phyloP scores from a whole-genome alignment of 2,888 invertebrate species.

The Deilephila elpenor region DNA sequence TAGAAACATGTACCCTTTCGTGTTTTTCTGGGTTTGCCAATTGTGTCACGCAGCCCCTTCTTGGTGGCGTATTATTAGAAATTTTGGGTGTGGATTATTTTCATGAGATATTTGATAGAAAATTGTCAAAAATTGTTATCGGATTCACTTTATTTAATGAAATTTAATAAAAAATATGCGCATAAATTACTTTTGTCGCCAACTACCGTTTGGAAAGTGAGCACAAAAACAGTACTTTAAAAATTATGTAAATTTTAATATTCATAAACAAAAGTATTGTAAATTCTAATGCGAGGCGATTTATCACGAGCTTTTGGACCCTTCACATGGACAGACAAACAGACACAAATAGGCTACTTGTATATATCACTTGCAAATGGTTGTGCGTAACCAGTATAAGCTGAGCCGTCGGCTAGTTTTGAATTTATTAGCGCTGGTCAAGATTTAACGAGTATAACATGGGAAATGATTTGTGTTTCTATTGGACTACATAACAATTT shows the following conservation, averaged over 20 bases:
- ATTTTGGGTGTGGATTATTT: not conserved
- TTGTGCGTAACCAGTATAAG: constrained; percentile 37
- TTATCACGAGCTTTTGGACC: constrained; percentile 24
- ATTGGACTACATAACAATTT: too few species aligned
- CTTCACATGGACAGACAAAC: constrained; percentile 49
- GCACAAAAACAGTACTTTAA: not conserved
- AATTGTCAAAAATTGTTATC: too few species aligned
- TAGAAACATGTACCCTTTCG: constrained; percentile 51
- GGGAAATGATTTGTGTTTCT: not conserved
- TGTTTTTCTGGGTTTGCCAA: constrained; percentile 49
- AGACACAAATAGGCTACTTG: constrained; percentile 70
- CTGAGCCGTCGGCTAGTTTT: constrained; percentile 35
- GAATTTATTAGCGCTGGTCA: not conserved
- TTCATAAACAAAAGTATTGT: constrained; percentile 2
- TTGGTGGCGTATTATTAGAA: constrained; percentile 38
- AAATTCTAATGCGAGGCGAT: constrained; percentile 19
- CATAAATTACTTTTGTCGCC: not conserved
- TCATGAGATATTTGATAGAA: not conserved
- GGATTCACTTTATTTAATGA: not conserved
- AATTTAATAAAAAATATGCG: constrained; percentile 7
- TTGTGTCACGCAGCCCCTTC: constrained; percentile 49
- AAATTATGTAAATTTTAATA: constrained; percentile 12
- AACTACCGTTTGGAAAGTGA: not conserved
- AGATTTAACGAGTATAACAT: not conserved
- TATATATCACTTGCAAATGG: constrained; percentile 61